Base-by-base conservation (phyloP, 92 coral and sea anemone genomes). In the Zoanthus gigantus region DNA sequence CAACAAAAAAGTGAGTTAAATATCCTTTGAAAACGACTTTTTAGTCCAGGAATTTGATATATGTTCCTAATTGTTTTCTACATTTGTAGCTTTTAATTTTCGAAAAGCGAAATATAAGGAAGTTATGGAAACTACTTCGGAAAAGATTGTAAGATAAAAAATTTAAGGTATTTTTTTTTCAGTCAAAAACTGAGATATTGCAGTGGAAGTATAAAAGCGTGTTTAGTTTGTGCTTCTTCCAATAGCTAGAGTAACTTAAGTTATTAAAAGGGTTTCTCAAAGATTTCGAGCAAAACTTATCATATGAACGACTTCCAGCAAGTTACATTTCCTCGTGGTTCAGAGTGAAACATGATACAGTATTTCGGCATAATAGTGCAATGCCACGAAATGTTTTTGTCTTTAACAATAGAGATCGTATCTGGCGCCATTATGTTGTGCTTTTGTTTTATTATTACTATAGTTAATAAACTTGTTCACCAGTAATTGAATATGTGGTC, bases 1-100 rank as follows among this genome's bases (percentile, higher is more conserved):
- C 9, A 94, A 94, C 80, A 97, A 95, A 71, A 97, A 97, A 96
- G 99, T 97, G 74, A 2, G 88, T 37, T 16, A 28, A 52, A 37
- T 2, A 37, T 37, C 42, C 28, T 17, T 1, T 18, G 23, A 9
- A 18, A 50, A 76, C 23, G n/a, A 84, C 12, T 30, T 61, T 48
- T 14, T 30, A 52, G 48, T 50, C 47, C 17, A 60, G 71, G 76
- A 29, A 67, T 77, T 74, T 61, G 73, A 75, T 52, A 72, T 47
- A 71, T 54, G 57, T 57, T 74, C 17, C 67, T 14, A 3, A 42
- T 23, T 84, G 34, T 50, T 84, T 17, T 58, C 48, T 80, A 14
- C 17, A 31, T 63, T 65, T 15, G 11, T 5, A 63, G 15, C 75
- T 45, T 65, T 65, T 66, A 29, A 18, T 29, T 61, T 47, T 0